These are phyloP conservation scores for Belonocnema kinseyi DNA, from an alignment of 1,140 invertebrate species.

Conservation along the genomic window DNA sequence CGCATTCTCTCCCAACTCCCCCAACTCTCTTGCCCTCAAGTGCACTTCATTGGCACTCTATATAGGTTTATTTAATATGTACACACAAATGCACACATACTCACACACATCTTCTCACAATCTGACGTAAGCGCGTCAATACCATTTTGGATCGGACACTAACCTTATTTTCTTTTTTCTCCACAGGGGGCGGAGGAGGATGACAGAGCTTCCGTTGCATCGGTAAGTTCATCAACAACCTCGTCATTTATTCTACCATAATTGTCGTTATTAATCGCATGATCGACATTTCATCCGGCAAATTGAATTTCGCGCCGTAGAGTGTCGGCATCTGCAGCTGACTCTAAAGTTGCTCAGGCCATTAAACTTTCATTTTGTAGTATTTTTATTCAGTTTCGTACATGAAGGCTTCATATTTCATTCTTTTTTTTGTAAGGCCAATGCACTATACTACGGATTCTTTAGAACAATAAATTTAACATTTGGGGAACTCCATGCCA, in stretches of 20 bases:
- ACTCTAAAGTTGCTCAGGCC: too few relatives aligned
- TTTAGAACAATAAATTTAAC: too few relatives aligned
- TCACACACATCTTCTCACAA: slow-evolving; percentile 29
- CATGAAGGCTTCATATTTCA: too few relatives aligned
- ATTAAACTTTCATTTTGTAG: too few relatives aligned
- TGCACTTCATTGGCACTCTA: slow-evolving; percentile 40
- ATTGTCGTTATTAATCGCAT: slow-evolving; percentile 40
- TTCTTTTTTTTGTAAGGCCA: too few relatives aligned
- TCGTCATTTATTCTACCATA: slow-evolving; percentile 38
- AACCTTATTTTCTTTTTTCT: slow-evolving; percentile 71
- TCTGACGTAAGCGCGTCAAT: slow-evolving; percentile 49
- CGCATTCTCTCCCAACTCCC: slow-evolving; percentile 59
- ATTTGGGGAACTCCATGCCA: too few relatives aligned
- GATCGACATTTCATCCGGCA: slow-evolving; percentile 34
- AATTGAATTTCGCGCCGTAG: slow-evolving; percentile 37
- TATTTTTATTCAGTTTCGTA: too few relatives aligned
- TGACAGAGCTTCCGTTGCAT: slow-evolving; percentile 82
- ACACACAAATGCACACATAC: slow-evolving; percentile 41
- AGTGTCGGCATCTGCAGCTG: not conserved
- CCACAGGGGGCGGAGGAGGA: slow-evolving; percentile 82
- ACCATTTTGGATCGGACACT: slow-evolving; percentile 46
- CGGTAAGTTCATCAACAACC: slow-evolving; percentile 75
- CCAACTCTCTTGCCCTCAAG: slow-evolving; percentile 45
- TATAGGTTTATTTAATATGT: slow-evolving; percentile 40
- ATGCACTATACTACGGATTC: too few relatives aligned